phyloP scores from a whole-genome alignment of 2,113 vertebrate species.

The Felis chaus region DNA sequence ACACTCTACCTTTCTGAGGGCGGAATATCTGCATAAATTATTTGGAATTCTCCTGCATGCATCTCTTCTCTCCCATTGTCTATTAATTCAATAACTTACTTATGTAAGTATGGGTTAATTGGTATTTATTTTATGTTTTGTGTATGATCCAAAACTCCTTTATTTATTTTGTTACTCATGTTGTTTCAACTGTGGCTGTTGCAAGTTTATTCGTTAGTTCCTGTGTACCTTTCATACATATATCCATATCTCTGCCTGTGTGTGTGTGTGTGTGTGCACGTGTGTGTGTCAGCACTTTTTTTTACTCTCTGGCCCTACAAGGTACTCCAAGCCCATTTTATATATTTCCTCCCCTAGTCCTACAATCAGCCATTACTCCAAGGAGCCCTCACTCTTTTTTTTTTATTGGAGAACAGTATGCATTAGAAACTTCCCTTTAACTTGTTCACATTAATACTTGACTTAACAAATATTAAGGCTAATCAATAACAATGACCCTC shows the following conservation, averaged over 20 bases:
- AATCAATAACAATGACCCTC: neutral
- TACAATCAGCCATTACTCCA: neutral
- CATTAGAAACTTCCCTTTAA: neutral
- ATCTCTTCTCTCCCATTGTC: neutral
- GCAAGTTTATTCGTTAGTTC: neutral
- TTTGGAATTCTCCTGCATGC: neutral
- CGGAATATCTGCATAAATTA: neutral
- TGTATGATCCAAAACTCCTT: neutral
- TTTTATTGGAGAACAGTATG: neutral
- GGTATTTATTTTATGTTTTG: neutral
- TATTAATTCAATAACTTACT: neutral
- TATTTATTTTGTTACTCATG: neutral
- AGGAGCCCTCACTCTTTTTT: neutral
- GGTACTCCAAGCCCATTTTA: neutral
- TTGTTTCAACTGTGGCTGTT: neutral
- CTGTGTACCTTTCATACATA: neutral
- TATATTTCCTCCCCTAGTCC: neutral
- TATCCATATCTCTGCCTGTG: neutral
- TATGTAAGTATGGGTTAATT: neutral
- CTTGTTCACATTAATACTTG: neutral
- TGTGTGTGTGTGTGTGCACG: neutral
- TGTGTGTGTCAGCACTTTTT: neutral
- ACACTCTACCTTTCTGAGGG: neutral
- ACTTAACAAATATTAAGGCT: neutral
- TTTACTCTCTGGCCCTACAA: neutral